A percentile compares a stretch with the other conserved stretches of the same genome.
Conservation (phyloP, 2,113 vertebrate genomes). For the Haplochromis burtoni region DNA sequence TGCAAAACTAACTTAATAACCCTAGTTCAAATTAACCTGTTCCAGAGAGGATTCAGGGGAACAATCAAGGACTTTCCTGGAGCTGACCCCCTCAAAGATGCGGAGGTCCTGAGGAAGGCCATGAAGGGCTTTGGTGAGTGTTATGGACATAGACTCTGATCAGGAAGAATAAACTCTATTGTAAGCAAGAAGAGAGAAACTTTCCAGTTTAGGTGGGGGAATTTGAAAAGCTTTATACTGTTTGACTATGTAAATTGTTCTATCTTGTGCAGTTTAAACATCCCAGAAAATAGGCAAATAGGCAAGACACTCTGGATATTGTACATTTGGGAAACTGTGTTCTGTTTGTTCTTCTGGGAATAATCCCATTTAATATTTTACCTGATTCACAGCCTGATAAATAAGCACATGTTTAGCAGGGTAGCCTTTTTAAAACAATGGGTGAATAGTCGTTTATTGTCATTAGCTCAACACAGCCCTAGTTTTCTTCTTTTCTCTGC, state of each 20-base stretch:
- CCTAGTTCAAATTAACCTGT: background rate
- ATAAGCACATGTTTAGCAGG: background rate
- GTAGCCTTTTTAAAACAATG: background rate
- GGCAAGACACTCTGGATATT: background rate
- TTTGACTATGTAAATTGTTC: background rate
- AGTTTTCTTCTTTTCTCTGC: background rate
- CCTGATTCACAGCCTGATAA: background rate
- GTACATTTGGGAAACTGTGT: background rate
- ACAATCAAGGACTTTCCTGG: conserved; percentile 79
- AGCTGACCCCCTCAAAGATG: conserved; percentile 89
- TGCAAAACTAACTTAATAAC: background rate
- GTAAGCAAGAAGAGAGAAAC: background rate
- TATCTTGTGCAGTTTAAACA: background rate
- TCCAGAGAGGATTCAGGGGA: conserved; percentile 81
- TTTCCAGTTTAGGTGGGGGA: background rate
- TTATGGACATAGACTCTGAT: background rate
- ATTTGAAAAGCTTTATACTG: background rate
- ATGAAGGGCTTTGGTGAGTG: conserved; percentile 97
- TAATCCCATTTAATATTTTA: background rate
- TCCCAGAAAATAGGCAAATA: background rate
- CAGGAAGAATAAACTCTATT: background rate
- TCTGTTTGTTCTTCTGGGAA: background rate
- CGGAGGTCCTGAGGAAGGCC: conserved; percentile 91
- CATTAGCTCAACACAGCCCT: background rate
- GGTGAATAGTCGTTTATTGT: background rate